Conservation (phyloP, 2,888 invertebrate genomes). For the Timandra comae region DNA sequence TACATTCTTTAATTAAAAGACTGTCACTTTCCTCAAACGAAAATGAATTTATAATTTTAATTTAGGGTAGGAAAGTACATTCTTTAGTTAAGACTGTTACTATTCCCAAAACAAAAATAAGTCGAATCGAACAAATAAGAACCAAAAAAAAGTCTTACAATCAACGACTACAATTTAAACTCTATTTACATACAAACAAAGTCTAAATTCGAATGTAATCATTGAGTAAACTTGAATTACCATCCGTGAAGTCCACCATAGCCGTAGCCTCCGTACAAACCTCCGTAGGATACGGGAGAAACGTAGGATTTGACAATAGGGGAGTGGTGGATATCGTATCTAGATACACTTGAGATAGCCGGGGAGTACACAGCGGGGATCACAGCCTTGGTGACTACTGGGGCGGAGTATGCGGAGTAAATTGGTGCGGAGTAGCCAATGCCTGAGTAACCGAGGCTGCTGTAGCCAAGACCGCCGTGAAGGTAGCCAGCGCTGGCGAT, state of each 20-base stretch:
- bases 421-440: constrained; percentile 27
- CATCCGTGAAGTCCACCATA: constrained; percentile 32
- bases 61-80: too few relatives aligned
- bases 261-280: constrained; percentile 23
- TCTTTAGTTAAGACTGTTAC: too few relatives aligned
- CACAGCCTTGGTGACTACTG: constrained; percentile 29
- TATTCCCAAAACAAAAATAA: not conserved
- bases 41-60: not conserved
- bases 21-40: too few relatives aligned
- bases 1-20: too few relatives aligned
- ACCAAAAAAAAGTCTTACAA: not conserved
- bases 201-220: too few relatives aligned
- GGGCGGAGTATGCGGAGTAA: constrained; percentile 27
- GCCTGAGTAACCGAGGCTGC: constrained; percentile 23
- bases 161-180: not conserved
- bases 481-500: constrained; percentile 40
- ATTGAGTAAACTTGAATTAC: constrained; percentile 20
- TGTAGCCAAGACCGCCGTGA: constrained; percentile 26
- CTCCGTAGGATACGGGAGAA: constrained; percentile 29
- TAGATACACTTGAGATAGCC: constrained; percentile 43
- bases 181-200: too few relatives aligned
- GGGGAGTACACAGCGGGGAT: constrained; percentile 33
- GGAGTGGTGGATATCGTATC: constrained; percentile 40
- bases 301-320: constrained; percentile 35
- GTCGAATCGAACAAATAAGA: not conserved